Evolutionary conservation across 2,888 invertebrate species (phyloP).

Genomic region (Mayetiola destructor): DNA sequence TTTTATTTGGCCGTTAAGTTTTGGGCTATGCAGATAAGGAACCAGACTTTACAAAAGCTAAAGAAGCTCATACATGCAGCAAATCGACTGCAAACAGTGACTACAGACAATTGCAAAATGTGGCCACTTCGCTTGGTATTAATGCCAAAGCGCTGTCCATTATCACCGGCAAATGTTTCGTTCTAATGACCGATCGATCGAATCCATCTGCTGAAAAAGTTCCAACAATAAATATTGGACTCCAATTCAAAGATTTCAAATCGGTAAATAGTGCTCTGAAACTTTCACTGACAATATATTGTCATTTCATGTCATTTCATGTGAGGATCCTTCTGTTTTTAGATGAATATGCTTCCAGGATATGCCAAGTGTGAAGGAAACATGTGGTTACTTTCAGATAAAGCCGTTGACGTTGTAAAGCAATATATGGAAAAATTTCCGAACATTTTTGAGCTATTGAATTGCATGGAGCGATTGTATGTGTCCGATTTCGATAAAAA

Average conservation of each 20-base stretch:
- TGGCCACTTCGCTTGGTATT: slow-evolving; percentile 39
- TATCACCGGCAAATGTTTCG: slow-evolving; percentile 71
- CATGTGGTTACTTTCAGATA: slow-evolving; percentile 68
- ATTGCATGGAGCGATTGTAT: slow-evolving; percentile 34
- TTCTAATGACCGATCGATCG: slow-evolving; percentile 40
- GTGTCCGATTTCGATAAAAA: slow-evolving; percentile 54
- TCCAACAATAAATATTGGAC: slow-evolving; percentile 64
- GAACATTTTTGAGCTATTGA: slow-evolving; percentile 50
- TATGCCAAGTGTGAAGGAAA: slow-evolving; percentile 50
- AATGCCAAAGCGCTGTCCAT: slow-evolving; percentile 59
- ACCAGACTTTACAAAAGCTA: slow-evolving; percentile 26
- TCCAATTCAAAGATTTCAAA: slow-evolving; percentile 69
- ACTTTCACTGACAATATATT: neutral
- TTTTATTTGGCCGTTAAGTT: too few relatives aligned
- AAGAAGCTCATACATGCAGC: slow-evolving; percentile 15
- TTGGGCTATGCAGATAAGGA: slow-evolving; percentile 19
- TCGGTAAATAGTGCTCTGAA: neutral
- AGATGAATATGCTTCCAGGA: neutral
- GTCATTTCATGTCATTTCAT: neutral
- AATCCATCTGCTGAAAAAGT: slow-evolving; percentile 30
- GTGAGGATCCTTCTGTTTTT: neutral
- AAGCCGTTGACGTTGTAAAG: slow-evolving; percentile 53
- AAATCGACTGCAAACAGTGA: slow-evolving; percentile 19
- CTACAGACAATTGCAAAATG: slow-evolving; percentile 25
- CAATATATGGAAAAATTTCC: slow-evolving; percentile 59